phyloP scores from a whole-genome alignment of 1,140 invertebrate species.

The Oscheius sp. region DNA sequence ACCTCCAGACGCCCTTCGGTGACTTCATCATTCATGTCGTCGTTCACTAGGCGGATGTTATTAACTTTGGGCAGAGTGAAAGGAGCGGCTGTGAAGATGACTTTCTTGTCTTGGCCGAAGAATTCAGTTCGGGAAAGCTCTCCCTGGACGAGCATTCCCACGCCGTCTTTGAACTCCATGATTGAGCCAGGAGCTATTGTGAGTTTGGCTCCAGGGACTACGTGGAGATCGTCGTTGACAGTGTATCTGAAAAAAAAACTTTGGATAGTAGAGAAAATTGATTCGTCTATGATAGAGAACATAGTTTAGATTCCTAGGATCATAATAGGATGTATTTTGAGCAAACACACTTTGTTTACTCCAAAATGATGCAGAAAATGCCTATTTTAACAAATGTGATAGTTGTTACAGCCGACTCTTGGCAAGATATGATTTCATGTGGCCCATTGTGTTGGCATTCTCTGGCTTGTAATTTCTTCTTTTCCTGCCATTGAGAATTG shows the following conservation, averaged over 20 bases:
- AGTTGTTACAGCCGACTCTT: too few relatives aligned
- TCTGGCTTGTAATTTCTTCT: too few relatives aligned
- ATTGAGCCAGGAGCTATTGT: conserved; percentile 81
- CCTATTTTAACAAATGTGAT: too few relatives aligned
- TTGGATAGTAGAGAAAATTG: too few relatives aligned
- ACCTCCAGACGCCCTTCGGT: conserved; percentile 65
- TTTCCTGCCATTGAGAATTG: too few relatives aligned
- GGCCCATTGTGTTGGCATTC: too few relatives aligned
- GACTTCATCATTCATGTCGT: conserved; percentile 51
- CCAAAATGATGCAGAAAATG: too few relatives aligned
- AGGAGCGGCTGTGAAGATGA: conserved; percentile 51
- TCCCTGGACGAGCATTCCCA: conserved; percentile 81
- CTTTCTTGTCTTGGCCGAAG: conserved; percentile 40
- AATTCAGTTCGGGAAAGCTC: conserved; percentile 56
- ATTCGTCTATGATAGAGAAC: too few relatives aligned
- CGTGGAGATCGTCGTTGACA: conserved; percentile 81
- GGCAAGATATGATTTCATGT: too few relatives aligned
- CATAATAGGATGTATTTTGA: too few relatives aligned
- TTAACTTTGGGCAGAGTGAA: conserved; percentile 43
- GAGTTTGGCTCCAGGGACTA: conserved; percentile 77
- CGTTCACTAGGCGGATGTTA: conserved; percentile 56
- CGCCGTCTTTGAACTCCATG: conserved; percentile 76
- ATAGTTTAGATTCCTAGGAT: too few relatives aligned
- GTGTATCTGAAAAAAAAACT: conserved; percentile 78
- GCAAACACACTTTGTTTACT: too few relatives aligned